Base-by-base conservation (phyloP, 2,888 invertebrate species). In the Acheta domesticus region DNA sequence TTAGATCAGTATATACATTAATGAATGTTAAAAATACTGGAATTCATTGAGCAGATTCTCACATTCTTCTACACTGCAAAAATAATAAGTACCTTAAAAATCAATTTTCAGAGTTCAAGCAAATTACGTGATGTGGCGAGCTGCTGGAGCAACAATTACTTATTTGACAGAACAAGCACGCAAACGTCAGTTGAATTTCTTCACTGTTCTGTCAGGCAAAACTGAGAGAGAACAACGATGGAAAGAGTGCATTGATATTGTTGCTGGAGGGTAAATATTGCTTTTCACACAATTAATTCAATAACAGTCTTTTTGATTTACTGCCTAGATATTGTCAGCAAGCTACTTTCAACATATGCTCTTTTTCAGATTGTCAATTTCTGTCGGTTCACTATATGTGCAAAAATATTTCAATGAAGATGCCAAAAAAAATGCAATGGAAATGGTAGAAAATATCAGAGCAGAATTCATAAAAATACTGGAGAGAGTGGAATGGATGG, bases 101-200 rank as follows among this genome's bases (percentile, higher is more conserved):
- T 62, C 5, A 14, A 19, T 62, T 62, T 84, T 19, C 85, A 91
- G 94, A 82, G 89, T 91, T 4, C 90, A 93, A 84, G 96, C 97
- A 4, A 98, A 98, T 88, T 98, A 98, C 85, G 92, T 96, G 83
- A 91, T 97, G 91, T 97, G 97, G 97, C 91, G 97, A 79, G 94
- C 94, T 0, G 93, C 95, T 0, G 93, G 93, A 0, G 93, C 94
- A 8, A 93, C 95, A 0, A 91, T 95, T 12, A 92, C 93, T 4
- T 97, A 95, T 86, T 88, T 97, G 82, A 93, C 92, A 0, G 95
- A 96, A 78, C 90, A 90, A 79, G 89, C 95, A 80, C 90, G 96
- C 8, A 92, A 93, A 79, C 89, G 95, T 0, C 95, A 96, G 85
- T 88, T 96, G 78, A 90, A 92, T 73, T 97, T 95, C 87, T 92